Percentiles rank a stretch among this genome's conserved stretches.
Evolutionary conservation across 1,140 invertebrate genomes (phyloP).

Genomic region (Piezodorus guildinii): DNA sequence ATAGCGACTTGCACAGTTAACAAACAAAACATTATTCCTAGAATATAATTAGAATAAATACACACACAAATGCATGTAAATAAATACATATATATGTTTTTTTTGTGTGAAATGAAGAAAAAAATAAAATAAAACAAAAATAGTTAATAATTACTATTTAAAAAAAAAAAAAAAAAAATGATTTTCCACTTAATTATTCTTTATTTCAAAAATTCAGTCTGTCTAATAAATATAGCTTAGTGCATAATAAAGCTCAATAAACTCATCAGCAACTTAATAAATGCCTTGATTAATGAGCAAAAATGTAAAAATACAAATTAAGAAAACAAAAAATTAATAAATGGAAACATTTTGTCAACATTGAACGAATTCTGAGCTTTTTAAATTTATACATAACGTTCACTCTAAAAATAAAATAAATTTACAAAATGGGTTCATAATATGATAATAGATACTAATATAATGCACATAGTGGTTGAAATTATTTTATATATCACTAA

Average conservation of each 20-base stretch:
- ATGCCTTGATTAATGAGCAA: conserved; percentile 7
- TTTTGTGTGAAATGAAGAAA: too few relatives aligned
- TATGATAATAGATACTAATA: conserved; percentile 1
- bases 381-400: too few relatives aligned
- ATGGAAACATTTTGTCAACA: conserved; percentile 8
- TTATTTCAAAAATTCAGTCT: conserved; percentile 8
- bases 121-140: too few relatives aligned
- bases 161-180: too few relatives aligned
- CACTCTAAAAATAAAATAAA: too few relatives aligned
- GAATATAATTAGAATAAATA: too few relatives aligned
- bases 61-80: too few relatives aligned
- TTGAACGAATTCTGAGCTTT: neutral
- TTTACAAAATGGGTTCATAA: neutral
- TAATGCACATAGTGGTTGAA: conserved; percentile 7
- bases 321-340: neutral
- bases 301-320: neutral
- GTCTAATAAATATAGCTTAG: conserved; percentile 1
- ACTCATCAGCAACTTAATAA: neutral
- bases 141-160: too few relatives aligned
- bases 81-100: too few relatives aligned
- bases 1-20: conserved; percentile 12
- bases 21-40: too few relatives aligned
- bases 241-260: conserved; percentile 12
- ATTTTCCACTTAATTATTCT: neutral
- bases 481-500: neutral